Base-by-base conservation (phyloP, 2,113 vertebrate species). In the Leucopsar rothschildi region DNA sequence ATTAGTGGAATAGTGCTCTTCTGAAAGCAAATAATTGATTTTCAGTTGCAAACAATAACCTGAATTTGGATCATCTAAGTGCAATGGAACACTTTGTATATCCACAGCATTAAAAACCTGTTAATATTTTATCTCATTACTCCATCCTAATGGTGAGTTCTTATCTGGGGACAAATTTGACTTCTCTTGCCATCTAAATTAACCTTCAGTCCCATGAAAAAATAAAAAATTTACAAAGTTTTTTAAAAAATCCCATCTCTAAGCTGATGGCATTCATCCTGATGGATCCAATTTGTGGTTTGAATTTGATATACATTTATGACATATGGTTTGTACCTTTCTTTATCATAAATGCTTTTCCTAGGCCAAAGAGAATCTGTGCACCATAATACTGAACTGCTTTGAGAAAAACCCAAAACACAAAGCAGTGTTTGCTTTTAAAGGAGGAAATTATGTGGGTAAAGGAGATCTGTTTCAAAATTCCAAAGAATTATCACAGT, bases 91-190 rank as follows among this genome's bases (percentile, higher is more conserved):
- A 45, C 50, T 90, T 59, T 29, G 25, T 65, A 27, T 31, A 61
- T 49, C 21, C 37, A 66, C 35, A 63, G 63, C 70, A 77, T 92
- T 91, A 80, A 87, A 87, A 95, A 50, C 21, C 33, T 77, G 52
- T 82, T 68, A 92, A 80, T 95, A 71, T 90, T 96, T 96, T 73
- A 80, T 66, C 18, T 88, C 29, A 56, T 92, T 90, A 76, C 35
- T 73, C 50, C 31, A 55, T 89, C 33, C 27, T 45, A 63, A 11
- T 18, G 23, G 11, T 24, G 42, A 70, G 24, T 59, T 87, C 20
- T 65, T 33, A 56, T 40, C 18, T 79, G n/a, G 3, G 69, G 87
- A 84, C 33, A 70, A 88, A 29, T 71, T 52, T 78, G 55, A 59
- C 29, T 83, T 86, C 23, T 84, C 40, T 50, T 92, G n/a, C 21